phyloP scores from a whole-genome alignment of 2,888 invertebrate species.

The Lasioglossum malachurum region DNA sequence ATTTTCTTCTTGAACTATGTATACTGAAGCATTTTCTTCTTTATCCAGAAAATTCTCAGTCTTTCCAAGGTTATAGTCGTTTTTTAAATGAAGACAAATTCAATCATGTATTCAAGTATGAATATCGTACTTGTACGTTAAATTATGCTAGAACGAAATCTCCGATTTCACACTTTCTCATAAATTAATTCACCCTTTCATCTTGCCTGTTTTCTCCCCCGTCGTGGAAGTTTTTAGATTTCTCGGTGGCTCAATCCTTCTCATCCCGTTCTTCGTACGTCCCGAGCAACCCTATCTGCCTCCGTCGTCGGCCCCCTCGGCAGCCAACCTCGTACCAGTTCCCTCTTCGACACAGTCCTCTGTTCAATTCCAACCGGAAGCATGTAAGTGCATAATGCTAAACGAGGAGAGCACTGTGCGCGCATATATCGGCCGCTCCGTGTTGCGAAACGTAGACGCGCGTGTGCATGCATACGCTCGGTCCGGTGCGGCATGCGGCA shows the following conservation, averaged over 20 bases:
- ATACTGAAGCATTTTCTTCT: not conserved
- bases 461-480: conserved; percentile 19
- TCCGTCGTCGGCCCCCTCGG: not conserved
- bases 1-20: not conserved
- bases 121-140: too few relatives aligned
- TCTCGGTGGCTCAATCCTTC: not conserved
- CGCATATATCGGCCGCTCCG: not conserved
- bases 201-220: not conserved
- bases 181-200: not conserved
- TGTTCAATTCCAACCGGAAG: conserved; percentile 62
- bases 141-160: not conserved
- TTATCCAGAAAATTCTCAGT: too few relatives aligned
- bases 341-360: conserved; percentile 16
- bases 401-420: conserved; percentile 34
- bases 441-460: conserved; percentile 17
- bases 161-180: not conserved
- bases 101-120: too few relatives aligned
- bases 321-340: not conserved
- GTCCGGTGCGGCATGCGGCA: not conserved
- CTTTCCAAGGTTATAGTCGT: too few relatives aligned
- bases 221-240: not conserved
- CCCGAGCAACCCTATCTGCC: not conserved
- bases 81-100: too few relatives aligned
- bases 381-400: conserved; percentile 68
- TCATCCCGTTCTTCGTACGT: not conserved